phyloP scores from a whole-genome alignment of 2,888 invertebrate genomes.

The Cyclophora albipunctata region DNA sequence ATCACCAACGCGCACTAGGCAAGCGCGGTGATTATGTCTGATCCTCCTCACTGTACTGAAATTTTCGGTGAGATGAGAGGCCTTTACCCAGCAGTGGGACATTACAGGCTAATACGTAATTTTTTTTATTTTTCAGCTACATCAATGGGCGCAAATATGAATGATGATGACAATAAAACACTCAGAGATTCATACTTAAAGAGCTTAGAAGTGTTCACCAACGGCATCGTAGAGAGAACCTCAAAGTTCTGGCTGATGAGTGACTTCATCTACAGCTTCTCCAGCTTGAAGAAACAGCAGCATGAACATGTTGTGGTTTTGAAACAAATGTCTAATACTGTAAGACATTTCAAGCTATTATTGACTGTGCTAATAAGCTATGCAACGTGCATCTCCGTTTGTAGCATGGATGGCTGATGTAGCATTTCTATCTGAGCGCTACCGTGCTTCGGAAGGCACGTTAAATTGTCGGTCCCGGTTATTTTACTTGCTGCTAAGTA shows the following conservation, averaged over 20 bases:
- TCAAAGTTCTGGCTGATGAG: slow-evolving; percentile 5
- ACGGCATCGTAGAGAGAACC: neutral
- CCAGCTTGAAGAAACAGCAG: neutral
- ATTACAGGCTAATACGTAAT: too few species aligned
- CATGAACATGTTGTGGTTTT: neutral
- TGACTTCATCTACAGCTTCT: slow-evolving; percentile 4
- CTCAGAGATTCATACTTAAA: neutral
- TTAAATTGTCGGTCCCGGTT: too few species aligned
- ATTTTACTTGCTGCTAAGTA: too few species aligned
- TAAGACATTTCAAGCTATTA: neutral
- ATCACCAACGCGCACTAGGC: too few species aligned
- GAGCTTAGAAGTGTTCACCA: neutral
- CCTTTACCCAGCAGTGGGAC: too few species aligned
- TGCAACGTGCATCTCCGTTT: neutral
- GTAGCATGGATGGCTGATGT: neutral
- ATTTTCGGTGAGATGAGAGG: too few species aligned
- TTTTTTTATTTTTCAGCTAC: slow-evolving; percentile 3
- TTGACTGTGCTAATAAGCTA: neutral
- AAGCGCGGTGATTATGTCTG: too few species aligned
- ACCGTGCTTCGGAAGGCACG: too few species aligned
- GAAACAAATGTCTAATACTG: slow-evolving; percentile 4
- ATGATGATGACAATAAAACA: neutral
- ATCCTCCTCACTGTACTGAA: too few species aligned
- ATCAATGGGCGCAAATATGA: slow-evolving; percentile 3
- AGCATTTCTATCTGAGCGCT: neutral